Percentiles rank a stretch among this genome's conserved stretches.
phyloP scores from a whole-genome alignment of 2,113 vertebrate genomes.

The Anoplopoma fimbria region DNA sequence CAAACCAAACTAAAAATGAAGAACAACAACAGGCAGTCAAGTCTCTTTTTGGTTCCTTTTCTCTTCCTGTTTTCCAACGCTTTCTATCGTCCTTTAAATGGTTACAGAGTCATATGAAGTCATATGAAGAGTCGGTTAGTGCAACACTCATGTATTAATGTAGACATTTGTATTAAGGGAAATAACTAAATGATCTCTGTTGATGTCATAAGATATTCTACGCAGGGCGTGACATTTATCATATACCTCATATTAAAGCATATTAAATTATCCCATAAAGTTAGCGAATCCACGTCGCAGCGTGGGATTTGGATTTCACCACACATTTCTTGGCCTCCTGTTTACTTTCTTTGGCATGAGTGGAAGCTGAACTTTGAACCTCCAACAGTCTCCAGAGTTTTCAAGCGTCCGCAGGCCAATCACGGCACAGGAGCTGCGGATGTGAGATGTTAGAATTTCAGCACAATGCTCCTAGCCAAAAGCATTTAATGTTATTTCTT shows the following conservation, averaged over 20 bases:
- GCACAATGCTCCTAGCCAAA: conserved; percentile 40
- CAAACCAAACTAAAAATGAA: conserved; percentile 1
- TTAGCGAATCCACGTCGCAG: conserved; percentile 19
- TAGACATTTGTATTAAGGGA: conserved; percentile 23
- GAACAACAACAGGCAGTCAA: not conserved
- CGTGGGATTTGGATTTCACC: conserved; percentile 58
- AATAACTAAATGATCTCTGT: conserved; percentile 31
- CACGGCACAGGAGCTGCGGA: conserved; percentile 21
- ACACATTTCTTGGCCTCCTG: conserved; percentile 48
- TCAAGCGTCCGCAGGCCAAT: conserved; percentile 40
- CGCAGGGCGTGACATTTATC: conserved; percentile 16
- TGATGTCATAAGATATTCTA: conserved; percentile 28
- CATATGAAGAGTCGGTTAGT: conserved; percentile 14
- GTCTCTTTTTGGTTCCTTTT: not conserved
- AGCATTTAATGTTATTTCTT: conserved; percentile 66
- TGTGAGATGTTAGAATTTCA: conserved; percentile 59
- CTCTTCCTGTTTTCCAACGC: not conserved
- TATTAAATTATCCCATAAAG: conserved; percentile 49
- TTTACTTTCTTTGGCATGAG: conserved; percentile 72
- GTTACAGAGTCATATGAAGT: conserved; percentile 14
- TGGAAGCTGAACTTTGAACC: conserved; percentile 61
- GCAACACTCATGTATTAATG: conserved; percentile 15
- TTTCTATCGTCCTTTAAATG: conserved; percentile 2
- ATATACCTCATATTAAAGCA: conserved; percentile 24
- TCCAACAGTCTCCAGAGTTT: conserved; percentile 34